Percentiles rank a stretch among this genome's conserved stretches.
These are phyloP conservation scores for Apocrypta bakeri DNA, from an alignment of 1,140 invertebrate genomes.

Conservation along the genomic window DNA sequence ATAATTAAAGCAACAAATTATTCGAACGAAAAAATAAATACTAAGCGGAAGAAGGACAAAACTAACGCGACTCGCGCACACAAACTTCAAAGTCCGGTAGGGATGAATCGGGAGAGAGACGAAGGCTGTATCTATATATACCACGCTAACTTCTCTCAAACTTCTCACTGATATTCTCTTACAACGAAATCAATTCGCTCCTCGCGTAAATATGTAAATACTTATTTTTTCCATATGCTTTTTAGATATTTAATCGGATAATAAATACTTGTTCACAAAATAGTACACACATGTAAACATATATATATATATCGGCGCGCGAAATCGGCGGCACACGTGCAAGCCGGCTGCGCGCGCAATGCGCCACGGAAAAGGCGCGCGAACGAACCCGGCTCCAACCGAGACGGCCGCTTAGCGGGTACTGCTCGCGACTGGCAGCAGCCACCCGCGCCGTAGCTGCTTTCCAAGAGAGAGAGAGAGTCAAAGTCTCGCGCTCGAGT, in stretches of 20 bases:
- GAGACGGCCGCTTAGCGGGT: constrained; percentile 71
- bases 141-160: constrained; percentile 57
- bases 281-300: too few relatives aligned
- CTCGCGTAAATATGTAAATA: too few relatives aligned
- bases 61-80: constrained; percentile 1
- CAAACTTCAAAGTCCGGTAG: background rate
- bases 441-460: background rate
- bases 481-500: background rate
- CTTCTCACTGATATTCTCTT: constrained; percentile 33
- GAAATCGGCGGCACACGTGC: constrained; percentile 1
- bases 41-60: background rate
- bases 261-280: too few relatives aligned
- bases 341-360: constrained; percentile 51
- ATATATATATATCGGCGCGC: too few relatives aligned
- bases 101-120: constrained; percentile 1
- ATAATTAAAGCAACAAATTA: constrained; percentile 10
- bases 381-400: constrained; percentile 64
- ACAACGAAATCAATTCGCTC: too few relatives aligned
- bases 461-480: background rate
- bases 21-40: background rate
- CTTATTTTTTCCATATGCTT: too few relatives aligned
- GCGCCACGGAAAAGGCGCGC: constrained; percentile 52
- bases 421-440: constrained; percentile 58
- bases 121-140: background rate
- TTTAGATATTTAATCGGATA: too few relatives aligned